Base-by-base conservation (phyloP, 1,140 invertebrate genomes). In the Agraylea sexmaculata region DNA sequence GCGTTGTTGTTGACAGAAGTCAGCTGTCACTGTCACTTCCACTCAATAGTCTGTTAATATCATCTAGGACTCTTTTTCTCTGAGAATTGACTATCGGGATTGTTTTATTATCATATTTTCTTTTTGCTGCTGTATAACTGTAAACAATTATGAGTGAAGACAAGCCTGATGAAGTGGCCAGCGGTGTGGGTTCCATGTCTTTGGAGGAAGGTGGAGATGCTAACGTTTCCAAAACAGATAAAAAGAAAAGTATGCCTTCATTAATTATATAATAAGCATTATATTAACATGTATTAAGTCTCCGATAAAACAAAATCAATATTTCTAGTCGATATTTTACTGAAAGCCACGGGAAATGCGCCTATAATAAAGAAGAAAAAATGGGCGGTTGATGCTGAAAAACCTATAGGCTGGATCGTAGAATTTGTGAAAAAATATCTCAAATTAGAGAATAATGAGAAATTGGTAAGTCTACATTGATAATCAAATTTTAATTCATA, bases 311-410 rank as follows among this genome's bases (percentile, higher is more conserved):
- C n/a, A n/a, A n/a, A n/a, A n/a, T n/a, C n/a, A n/a, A 39, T 47
- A 49, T 51, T 71, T 73, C 29, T 57, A 95, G 89, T 96, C 67
- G 89, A 92, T 56, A 82, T 98, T 46, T 59, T 94, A 12, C 61
- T 98, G 7, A 94, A 93, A 68, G 83, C 91, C 7, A 91, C 90
- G 15, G 91, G 87, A 1, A 90, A 94, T 76, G 90, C 92, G 10
- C 94, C 94, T 0, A 96, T 97, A 41, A 87, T 98, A 75, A 95
- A 92, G 53, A 88, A 91, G 51, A 90, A 89, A 51, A 92, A 89
- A 64, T 97, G 91, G 88, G 71, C 81, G 3, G 88, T 97, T 0
- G 85, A 87, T 53, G 77, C 79, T 25, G 82, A 87, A 46, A 87
- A 87, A 59, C 83, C 74, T n/a, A 80, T 97, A 19, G 79, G 79